Percentiles rank a stretch among this genome's conserved stretches.
Evolutionary conservation across 2,113 vertebrate genomes (phyloP).

Genomic region (Tinamus guttatus): DNA sequence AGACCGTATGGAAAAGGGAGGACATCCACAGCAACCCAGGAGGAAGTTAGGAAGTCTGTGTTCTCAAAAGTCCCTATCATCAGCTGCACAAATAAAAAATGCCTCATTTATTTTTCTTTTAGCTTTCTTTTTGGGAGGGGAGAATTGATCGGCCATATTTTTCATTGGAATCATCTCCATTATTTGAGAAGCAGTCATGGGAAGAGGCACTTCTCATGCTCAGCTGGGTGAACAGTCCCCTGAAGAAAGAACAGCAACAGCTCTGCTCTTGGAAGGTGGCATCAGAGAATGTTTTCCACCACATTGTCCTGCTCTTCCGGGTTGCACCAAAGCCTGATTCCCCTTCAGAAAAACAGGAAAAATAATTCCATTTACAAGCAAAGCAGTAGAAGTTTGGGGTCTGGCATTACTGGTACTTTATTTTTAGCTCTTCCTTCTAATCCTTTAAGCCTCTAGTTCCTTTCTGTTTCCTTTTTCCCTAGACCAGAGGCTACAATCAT

Average conservation of each 20-base stretch:
- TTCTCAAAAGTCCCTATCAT: accelerated
- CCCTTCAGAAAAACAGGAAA: slow-evolving; percentile 13
- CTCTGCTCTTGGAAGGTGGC: neutral
- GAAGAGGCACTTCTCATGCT: neutral
- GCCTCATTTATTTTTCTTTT: neutral
- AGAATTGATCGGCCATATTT: neutral
- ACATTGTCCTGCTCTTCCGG: neutral
- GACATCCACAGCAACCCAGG: neutral
- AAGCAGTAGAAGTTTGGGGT: slow-evolving; percentile 48
- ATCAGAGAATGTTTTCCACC: neutral
- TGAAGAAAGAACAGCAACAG: neutral
- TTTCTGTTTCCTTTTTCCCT: slow-evolving; percentile 61
- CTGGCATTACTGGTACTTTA: slow-evolving; percentile 44
- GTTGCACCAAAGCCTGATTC: neutral
- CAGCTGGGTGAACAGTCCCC: neutral
- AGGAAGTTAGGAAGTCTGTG: neutral
- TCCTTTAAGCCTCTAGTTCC: slow-evolving; percentile 49
- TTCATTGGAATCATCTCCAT: neutral
- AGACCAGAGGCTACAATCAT: slow-evolving; percentile 45
- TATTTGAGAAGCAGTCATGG: neutral
- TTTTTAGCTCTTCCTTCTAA: slow-evolving; percentile 68
- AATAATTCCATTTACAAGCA: slow-evolving; percentile 1
- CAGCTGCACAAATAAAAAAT: neutral
- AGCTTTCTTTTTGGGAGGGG: neutral
- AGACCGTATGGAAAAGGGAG: neutral